phyloP scores from a whole-genome alignment of 2,888 invertebrate genomes.

The Ophion ellenae region DNA sequence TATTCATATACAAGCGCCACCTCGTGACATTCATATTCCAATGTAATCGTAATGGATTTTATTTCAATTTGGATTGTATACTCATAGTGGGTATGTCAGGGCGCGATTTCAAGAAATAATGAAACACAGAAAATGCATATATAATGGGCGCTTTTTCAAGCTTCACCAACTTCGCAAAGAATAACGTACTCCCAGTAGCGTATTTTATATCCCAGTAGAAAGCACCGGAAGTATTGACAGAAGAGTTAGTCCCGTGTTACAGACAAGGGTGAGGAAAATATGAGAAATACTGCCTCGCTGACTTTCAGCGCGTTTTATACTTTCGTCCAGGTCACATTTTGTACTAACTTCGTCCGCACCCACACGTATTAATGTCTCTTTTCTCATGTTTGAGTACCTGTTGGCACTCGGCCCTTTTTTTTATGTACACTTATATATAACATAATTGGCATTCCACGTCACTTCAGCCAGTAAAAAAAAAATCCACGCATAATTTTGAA shows the following conservation, averaged over 20 bases:
- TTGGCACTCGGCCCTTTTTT: not conserved
- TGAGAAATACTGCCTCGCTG: conserved; percentile 11
- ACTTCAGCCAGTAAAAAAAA: no score
- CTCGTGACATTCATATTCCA: not conserved
- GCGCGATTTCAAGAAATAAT: not conserved
- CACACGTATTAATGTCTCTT: conserved; percentile 16
- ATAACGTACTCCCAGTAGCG: not conserved
- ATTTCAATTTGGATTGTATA: not conserved
- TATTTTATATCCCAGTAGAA: not conserved
- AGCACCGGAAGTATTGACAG: not conserved
- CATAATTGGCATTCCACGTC: no score
- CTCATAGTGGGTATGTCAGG: not conserved
- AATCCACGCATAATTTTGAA: no score
- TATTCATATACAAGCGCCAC: not conserved
- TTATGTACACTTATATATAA: conserved; percentile 14
- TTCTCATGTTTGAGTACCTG: conserved; percentile 12
- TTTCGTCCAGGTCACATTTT: conserved; percentile 20
- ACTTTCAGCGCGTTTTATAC: conserved; percentile 38
- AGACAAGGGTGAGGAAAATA: conserved; percentile 1
- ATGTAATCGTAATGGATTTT: not conserved
- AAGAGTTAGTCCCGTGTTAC: not conserved
- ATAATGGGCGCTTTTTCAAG: not conserved
- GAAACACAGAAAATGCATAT: not conserved
- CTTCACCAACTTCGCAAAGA: not conserved
- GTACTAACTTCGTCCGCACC: not conserved